Conservation (phyloP, 2,797 vertebrate genomes). For the Eulemur coronatus region DNA sequence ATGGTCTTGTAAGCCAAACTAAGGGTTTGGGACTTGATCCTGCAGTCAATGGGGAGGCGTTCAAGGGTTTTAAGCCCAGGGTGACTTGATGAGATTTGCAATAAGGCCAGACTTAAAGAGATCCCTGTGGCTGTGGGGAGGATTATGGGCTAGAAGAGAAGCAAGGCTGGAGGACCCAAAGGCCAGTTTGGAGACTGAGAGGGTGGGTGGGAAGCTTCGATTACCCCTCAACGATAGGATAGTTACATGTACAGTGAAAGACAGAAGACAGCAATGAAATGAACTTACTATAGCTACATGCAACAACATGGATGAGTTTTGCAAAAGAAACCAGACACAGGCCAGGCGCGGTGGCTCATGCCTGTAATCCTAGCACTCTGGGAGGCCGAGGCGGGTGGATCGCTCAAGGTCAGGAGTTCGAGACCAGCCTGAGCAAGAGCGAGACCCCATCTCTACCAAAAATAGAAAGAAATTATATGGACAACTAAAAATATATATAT, state of each 20-base stretch:
- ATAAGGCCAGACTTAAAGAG: neutral
- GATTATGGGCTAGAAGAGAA: neutral
- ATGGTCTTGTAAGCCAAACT: neutral
- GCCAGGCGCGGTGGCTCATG: too few relatives aligned
- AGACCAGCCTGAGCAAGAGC: too few relatives aligned
- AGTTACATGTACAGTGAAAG: neutral
- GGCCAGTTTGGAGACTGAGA: neutral
- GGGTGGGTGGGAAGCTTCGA: neutral
- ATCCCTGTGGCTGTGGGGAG: neutral
- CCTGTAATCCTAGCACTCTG: too few relatives aligned
- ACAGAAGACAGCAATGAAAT: neutral
- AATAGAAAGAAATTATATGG: too few relatives aligned
- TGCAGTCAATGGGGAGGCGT: neutral
- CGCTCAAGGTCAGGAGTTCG: too few relatives aligned
- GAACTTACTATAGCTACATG: neutral
- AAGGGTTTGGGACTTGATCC: neutral
- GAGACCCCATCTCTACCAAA: too few relatives aligned
- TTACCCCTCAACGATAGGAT: neutral
- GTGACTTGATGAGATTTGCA: neutral
- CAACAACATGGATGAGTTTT: neutral
- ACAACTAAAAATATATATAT: too few relatives aligned
- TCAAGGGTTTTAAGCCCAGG: neutral
- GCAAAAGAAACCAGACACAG: neutral
- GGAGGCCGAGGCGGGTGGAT: too few relatives aligned
- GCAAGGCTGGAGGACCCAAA: neutral